Conservation (phyloP, 2,113 vertebrate genomes). For the Colossoma macropomum region DNA sequence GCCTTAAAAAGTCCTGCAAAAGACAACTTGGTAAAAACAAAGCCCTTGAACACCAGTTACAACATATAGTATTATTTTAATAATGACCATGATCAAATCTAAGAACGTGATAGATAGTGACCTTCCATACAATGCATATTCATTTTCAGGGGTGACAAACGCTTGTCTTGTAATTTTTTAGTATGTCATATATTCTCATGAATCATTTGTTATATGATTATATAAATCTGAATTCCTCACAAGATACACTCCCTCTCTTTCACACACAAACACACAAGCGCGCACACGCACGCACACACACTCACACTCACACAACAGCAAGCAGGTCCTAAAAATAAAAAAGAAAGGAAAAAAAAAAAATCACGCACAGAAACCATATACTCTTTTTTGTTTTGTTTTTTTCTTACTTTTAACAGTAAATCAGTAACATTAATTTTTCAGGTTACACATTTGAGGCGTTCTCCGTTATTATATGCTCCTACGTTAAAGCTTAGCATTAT, state of each 20-base stretch:
- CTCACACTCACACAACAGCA: slow-evolving; percentile 80
- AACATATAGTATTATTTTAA: slow-evolving; percentile 83
- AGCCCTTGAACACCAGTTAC: slow-evolving; percentile 53
- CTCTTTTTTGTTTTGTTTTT: slow-evolving; percentile 76
- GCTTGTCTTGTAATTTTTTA: slow-evolving; percentile 67
- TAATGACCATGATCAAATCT: slow-evolving; percentile 84
- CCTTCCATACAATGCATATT: slow-evolving; percentile 82
- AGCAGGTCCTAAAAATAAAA: slow-evolving; percentile 77
- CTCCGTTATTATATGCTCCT: slow-evolving; percentile 83
- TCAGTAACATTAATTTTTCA: slow-evolving; percentile 82
- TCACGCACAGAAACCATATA: slow-evolving; percentile 82
- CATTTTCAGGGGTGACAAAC: slow-evolving; percentile 78
- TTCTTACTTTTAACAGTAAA: slow-evolving; percentile 80
- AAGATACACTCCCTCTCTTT: slow-evolving; percentile 76
- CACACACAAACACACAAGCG: slow-evolving; percentile 72
- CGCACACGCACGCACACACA: slow-evolving; percentile 68
- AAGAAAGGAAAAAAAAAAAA: slow-evolving; percentile 70
- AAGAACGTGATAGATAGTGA: slow-evolving; percentile 82
- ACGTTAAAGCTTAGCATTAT: slow-evolving; percentile 91
- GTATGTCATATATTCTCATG: slow-evolving; percentile 82
- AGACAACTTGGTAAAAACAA: slow-evolving; percentile 48
- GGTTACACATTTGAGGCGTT: slow-evolving; percentile 86
- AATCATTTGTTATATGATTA: slow-evolving; percentile 77
- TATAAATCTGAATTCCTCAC: slow-evolving; percentile 84
- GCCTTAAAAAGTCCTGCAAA: background rate